A percentile compares a stretch with the other conserved stretches of the same genome.
Evolutionary conservation across 2,888 invertebrate genomes (phyloP).

Genomic region (Masnerella sp.): DNA sequence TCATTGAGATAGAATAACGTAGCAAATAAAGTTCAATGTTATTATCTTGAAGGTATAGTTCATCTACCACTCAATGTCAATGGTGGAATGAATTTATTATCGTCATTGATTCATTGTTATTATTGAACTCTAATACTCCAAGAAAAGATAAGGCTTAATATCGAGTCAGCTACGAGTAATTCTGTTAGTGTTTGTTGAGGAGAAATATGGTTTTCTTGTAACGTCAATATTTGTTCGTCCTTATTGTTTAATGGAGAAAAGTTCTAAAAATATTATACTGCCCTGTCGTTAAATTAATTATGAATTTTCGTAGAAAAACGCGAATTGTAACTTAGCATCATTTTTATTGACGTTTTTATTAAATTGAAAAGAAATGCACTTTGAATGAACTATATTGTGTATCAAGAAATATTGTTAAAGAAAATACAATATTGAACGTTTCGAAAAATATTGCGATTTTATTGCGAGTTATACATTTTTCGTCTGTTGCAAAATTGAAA

Average conservation of each 20-base stretch:
- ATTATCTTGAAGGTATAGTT: conserved; percentile 46
- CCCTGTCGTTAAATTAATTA: no score
- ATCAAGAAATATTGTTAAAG: no score
- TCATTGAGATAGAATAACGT: conserved; percentile 38
- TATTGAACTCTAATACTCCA: conserved; percentile 24
- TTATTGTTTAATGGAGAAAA: not conserved
- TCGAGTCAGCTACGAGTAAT: not conserved
- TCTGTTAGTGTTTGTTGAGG: not conserved
- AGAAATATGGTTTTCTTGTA: not conserved
- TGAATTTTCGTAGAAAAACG: no score
- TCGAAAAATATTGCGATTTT: no score
- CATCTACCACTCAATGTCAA: conserved; percentile 49
- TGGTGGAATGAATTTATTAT: conserved; percentile 46
- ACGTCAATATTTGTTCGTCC: conserved; percentile 3
- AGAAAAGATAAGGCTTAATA: conserved; percentile 10
- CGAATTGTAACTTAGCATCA: no score
- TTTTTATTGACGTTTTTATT: no score
- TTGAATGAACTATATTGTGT: no score
- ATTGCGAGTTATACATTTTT: no score
- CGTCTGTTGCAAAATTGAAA: no score
- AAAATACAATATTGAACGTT: no score
- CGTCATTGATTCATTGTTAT: conserved; percentile 45
- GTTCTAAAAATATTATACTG: no score
- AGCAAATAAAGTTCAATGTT: conserved; percentile 54
- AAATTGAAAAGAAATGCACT: no score